Evolutionary conservation across 2,113 vertebrate species (phyloP).

Genomic region (Gila orcuttii): DNA sequence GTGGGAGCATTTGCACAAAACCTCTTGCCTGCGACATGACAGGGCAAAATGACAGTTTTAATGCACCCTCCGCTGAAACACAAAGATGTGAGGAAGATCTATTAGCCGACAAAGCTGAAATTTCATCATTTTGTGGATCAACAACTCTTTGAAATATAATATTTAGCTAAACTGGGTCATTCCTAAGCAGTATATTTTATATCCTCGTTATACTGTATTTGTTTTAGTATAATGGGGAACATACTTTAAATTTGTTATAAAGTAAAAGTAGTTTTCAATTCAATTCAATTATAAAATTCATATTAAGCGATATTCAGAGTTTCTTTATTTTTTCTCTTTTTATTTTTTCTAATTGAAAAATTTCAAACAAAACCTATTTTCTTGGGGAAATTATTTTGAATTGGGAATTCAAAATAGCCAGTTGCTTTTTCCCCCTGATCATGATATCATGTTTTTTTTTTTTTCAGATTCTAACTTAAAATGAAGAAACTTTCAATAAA

Average conservation of each 20-base stretch:
- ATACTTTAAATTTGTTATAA: background rate
- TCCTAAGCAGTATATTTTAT: background rate
- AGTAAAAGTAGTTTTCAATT: background rate
- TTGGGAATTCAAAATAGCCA: background rate
- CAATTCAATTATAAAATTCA: no score
- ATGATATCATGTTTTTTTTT: background rate
- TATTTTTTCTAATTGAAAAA: background rate
- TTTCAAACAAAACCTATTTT: background rate
- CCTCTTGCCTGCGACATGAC: slow-evolving; percentile 33
- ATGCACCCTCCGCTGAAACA: background rate
- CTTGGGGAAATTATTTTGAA: background rate
- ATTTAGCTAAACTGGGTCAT: slow-evolving; percentile 21
- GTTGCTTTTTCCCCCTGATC: background rate
- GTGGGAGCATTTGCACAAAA: slow-evolving; percentile 15
- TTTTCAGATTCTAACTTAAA: background rate
- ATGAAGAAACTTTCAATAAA: background rate
- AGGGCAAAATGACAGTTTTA: slow-evolving; percentile 30
- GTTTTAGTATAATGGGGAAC: background rate
- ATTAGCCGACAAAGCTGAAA: background rate
- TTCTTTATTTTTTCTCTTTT: background rate
- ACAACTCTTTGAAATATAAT: slow-evolving; percentile 10
- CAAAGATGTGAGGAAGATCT: background rate
- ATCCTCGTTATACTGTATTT: background rate
- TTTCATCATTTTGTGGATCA: background rate
- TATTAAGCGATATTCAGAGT: no score